Conservation (phyloP, 2,888 invertebrate genomes). For the Phaonia tiefii region DNA sequence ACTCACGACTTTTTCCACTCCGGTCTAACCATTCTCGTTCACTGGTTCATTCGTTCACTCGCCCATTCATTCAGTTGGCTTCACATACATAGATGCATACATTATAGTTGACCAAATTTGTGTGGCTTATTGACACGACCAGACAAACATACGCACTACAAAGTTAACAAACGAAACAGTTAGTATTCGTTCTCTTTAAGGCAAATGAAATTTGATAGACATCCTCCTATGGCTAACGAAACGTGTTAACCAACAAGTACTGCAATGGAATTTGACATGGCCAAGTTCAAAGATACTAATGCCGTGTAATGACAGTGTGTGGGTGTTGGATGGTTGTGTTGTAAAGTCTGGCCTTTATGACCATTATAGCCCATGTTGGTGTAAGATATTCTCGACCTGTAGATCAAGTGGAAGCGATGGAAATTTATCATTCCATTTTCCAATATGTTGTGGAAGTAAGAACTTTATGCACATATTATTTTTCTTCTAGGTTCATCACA, state of each 20-base stretch:
- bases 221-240: background rate
- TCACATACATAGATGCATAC: too few relatives aligned
- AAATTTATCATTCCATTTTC: too few relatives aligned
- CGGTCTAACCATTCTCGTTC: background rate
- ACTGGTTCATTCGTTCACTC: constrained; percentile 5
- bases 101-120: constrained; percentile 55
- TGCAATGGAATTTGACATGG: constrained; percentile 35
- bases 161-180: constrained; percentile 37
- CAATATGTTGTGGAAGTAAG: too few relatives aligned
- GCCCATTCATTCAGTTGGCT: constrained; percentile 4
- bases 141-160: constrained; percentile 19
- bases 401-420: too few relatives aligned
- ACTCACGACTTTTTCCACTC: constrained; percentile 41
- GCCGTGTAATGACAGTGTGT: background rate
- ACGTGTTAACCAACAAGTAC: background rate
- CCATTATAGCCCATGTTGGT: too few relatives aligned
- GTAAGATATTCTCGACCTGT: too few relatives aligned
- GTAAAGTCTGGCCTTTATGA: too few relatives aligned
- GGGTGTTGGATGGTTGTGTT: constrained; percentile 13
- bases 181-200: constrained; percentile 51
- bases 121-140: constrained; percentile 32
- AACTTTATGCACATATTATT: too few relatives aligned
- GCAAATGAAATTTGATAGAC: constrained; percentile 60
- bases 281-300: constrained; percentile 50
- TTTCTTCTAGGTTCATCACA: too few relatives aligned